Evolutionary conservation across 1,140 invertebrate species (phyloP).

Genomic region (Agrypnia vestita): DNA sequence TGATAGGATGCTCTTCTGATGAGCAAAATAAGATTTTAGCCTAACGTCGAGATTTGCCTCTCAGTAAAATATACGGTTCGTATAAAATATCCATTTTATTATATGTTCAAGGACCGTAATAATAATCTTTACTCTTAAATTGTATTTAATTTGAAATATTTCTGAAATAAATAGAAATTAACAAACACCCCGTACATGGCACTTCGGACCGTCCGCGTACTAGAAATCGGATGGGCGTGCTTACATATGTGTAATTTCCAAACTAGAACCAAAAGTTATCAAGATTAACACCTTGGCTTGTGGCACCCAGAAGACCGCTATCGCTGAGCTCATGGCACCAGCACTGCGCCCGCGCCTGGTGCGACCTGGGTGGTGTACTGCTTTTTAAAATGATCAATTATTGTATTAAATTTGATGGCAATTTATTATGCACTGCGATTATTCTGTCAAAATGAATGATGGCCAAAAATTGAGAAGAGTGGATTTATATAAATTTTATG

Average conservation of each 20-base stretch:
- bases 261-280: constrained; percentile 31
- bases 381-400: constrained; percentile 32
- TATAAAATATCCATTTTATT: too few relatives aligned
- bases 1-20: too few relatives aligned
- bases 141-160: too few relatives aligned
- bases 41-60: too few relatives aligned
- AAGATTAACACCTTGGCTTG: constrained; percentile 24
- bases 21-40: too few relatives aligned
- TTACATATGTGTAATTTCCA: constrained; percentile 29
- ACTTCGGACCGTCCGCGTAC: not conserved
- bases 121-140: too few relatives aligned
- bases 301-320: not conserved
- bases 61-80: too few relatives aligned
- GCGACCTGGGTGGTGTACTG: constrained; percentile 32
- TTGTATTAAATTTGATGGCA: constrained; percentile 30
- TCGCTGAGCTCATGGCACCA: not conserved
- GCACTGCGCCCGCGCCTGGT: not conserved
- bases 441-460: constrained; percentile 18
- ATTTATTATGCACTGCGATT: constrained; percentile 25
- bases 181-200: too few relatives aligned
- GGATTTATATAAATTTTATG: constrained; percentile 1
- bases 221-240: constrained; percentile 20
- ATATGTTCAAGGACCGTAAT: too few relatives aligned
- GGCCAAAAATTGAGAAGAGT: not conserved
- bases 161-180: too few relatives aligned